Evolutionary conservation across 2,888 invertebrate species (phyloP).

Genomic region (Drosophila mercatorum): DNA sequence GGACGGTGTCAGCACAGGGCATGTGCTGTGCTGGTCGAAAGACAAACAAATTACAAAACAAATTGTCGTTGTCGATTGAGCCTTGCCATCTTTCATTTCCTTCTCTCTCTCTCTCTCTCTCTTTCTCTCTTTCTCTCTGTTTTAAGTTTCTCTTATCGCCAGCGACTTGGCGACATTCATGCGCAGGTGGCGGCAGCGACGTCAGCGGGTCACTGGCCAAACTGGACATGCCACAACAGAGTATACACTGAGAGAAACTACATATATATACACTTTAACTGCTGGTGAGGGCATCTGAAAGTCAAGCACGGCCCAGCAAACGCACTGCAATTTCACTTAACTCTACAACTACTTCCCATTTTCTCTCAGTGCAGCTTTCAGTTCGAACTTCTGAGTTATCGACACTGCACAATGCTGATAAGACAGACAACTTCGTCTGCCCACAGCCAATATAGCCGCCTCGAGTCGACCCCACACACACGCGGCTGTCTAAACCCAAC

Average conservation of each 20-base stretch:
- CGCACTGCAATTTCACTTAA: too few species aligned
- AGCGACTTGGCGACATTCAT: slow-evolving; percentile 34
- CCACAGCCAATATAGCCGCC: not conserved
- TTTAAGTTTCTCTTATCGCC: slow-evolving; percentile 36
- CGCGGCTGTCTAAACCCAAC: slow-evolving; percentile 11
- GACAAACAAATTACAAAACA: slow-evolving; percentile 79
- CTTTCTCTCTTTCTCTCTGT: not conserved
- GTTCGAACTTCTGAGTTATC: slow-evolving; percentile 46
- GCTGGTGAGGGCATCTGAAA: not conserved
- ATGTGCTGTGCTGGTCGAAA: slow-evolving; percentile 19
- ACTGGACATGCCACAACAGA: not conserved
- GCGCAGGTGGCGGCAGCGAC: slow-evolving; percentile 12
- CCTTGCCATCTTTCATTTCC: not conserved
- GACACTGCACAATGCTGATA: slow-evolving; percentile 53
- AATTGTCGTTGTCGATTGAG: slow-evolving; percentile 68
- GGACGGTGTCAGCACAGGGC: not conserved
- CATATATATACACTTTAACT: too few species aligned
- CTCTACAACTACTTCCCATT: not conserved
- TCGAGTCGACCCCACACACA: slow-evolving; percentile 20
- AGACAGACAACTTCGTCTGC: slow-evolving; percentile 20
- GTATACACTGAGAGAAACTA: slow-evolving; percentile 4
- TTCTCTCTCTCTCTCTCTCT: not conserved
- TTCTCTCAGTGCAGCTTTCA: slow-evolving; percentile 1
- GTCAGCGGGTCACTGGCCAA: slow-evolving; percentile 45
- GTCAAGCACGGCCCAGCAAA: not conserved